These are phyloP conservation scores for Otus sunia DNA, from an alignment of 2,113 vertebrate genomes.

Conservation along the genomic window DNA sequence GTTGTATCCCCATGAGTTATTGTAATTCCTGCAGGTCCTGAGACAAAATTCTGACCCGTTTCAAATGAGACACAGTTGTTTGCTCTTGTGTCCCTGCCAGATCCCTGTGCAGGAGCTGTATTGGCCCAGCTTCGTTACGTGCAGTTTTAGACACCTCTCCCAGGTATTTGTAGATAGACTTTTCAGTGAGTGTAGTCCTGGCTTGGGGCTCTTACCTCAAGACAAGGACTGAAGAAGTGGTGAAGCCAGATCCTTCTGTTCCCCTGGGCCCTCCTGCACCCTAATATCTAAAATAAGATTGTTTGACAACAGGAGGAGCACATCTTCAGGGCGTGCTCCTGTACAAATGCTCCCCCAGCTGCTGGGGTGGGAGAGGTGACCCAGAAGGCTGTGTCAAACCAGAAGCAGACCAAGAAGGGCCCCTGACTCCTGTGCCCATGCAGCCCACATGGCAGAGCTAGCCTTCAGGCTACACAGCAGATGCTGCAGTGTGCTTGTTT, in stretches of 20 bases:
- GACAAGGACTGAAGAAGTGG: not conserved
- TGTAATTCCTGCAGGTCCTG: not conserved
- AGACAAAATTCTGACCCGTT: rapidly evolving
- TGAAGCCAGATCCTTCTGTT: not conserved
- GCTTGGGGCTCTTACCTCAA: not conserved
- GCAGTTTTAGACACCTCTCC: not conserved
- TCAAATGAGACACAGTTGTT: not conserved
- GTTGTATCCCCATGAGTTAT: not conserved
- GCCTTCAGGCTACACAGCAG: not conserved
- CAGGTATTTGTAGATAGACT: not conserved
- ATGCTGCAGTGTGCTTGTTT: not conserved
- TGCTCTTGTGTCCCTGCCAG: not conserved
- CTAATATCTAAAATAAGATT: not conserved
- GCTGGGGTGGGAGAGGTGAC: not conserved
- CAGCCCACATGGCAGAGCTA: not conserved
- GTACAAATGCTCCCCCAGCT: not conserved
- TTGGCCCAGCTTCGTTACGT: not conserved
- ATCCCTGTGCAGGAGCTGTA: not conserved
- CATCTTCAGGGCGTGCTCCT: not conserved
- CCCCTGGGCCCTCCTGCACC: not conserved
- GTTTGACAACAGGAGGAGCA: not conserved
- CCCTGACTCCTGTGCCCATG: not conserved
- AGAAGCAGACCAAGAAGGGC: not conserved
- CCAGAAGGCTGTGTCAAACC: not conserved
- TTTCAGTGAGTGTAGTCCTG: not conserved